Base-by-base conservation (phyloP, 2,797 vertebrate species). In the Microchirus variegatus region DNA sequence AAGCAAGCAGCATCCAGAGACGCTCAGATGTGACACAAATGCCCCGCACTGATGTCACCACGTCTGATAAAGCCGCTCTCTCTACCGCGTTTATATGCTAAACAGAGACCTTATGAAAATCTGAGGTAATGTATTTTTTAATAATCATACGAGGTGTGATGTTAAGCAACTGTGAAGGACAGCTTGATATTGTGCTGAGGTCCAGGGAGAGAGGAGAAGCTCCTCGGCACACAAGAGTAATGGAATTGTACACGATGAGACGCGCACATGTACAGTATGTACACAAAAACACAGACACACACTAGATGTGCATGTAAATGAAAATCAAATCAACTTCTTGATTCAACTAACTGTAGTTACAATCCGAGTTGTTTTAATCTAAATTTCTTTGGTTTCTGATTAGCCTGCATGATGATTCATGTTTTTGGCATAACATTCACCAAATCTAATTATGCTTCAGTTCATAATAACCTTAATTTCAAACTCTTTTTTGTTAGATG, bases 81-180 rank as follows among this genome's bases (percentile, higher is more conserved):
- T 78, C 68, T 50, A 73, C 75, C 3, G 31, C 12, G 78, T 86
- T 82, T 77, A 60, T 82, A 84, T 80, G 82, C 67, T 82, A 84
- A 83, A 78, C 73, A 76, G 62, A 70, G 61, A 41, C 35, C 17
- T 63, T 61, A 85, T 70, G 80, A 80, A 74, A 78, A 67, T 17
- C 63, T 40, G 59, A 70, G 45, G n/a, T 73, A 56, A 78, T 74
- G 47, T 19, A 48, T 56, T 81, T 56, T 81, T 83, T 70, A 79
- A 65, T 54, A 53, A 75, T 48, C 43, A 59, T 26, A 45, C 38
- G 48, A 59, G 52, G 54, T 58, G 70, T 59, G 18, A 66, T 12
- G 45, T 58, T 0, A 11, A 59, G 68, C 49, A 17, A 7, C 5
- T 40, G 69, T 52, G 62, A 75, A 14, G 46, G 77, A 76, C 79